Conservation (phyloP, 2,888 invertebrate genomes). For the Pseudanteris insignis region DNA sequence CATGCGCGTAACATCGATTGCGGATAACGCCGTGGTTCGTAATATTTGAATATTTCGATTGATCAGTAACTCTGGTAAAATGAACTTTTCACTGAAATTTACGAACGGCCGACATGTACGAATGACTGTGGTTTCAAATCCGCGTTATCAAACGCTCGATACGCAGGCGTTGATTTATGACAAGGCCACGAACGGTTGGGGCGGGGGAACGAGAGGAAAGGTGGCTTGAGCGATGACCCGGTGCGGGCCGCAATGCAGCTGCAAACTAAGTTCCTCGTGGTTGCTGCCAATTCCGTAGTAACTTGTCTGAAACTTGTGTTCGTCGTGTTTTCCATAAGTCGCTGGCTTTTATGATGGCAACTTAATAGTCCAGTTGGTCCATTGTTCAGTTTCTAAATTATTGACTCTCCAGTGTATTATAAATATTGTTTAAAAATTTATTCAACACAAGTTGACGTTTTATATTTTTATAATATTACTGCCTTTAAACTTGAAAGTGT, state of each 20-base stretch:
- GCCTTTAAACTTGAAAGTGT: too few relatives aligned
- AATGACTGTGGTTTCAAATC: slow-evolving; percentile 19
- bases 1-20: slow-evolving; percentile 31
- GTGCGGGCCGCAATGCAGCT: slow-evolving; percentile 31
- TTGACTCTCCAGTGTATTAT: too few relatives aligned
- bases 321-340: slow-evolving; percentile 21
- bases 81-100: slow-evolving; percentile 38
- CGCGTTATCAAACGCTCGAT: slow-evolving; percentile 22
- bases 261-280: slow-evolving; percentile 26
- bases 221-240: slow-evolving; percentile 49
- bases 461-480: too few relatives aligned
- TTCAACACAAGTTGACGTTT: too few relatives aligned
- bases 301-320: slow-evolving; percentile 26
- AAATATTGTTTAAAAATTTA: too few relatives aligned
- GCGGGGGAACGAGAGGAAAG: slow-evolving; percentile 49
- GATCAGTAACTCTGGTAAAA: slow-evolving; percentile 27
- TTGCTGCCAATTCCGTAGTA: slow-evolving; percentile 7
- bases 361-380: too few relatives aligned
- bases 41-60: slow-evolving; percentile 32
- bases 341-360: slow-evolving; percentile 16
- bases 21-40: slow-evolving; percentile 13
- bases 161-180: slow-evolving; percentile 52
- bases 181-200: slow-evolving; percentile 47
- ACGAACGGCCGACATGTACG: slow-evolving; percentile 21
- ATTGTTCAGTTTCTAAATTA: too few relatives aligned